These are phyloP conservation scores for Drosophila hamatofila DNA, from an alignment of 2,888 invertebrate genomes.

Conservation along the genomic window DNA sequence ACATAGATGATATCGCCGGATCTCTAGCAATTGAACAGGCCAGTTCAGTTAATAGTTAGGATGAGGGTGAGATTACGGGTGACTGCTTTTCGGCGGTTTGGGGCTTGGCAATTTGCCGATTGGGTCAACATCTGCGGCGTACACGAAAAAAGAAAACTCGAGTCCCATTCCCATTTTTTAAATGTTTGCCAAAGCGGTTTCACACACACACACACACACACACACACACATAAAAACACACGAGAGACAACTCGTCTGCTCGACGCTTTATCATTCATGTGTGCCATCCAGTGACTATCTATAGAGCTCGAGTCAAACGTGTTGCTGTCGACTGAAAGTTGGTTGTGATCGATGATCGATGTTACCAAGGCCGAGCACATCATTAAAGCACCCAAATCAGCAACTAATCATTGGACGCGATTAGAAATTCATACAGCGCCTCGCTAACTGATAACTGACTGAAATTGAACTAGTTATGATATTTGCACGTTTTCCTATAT, in stretches of 20 bases:
- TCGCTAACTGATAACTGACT: not conserved
- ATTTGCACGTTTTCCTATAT: not conserved
- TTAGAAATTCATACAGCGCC: not conserved
- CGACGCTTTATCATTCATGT: conserved; percentile 46
- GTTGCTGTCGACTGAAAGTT: conserved; percentile 39
- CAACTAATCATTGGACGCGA: conserved; percentile 13
- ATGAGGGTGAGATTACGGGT: conserved; percentile 11
- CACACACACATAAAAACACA: not conserved
- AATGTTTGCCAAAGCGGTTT: conserved; percentile 32
- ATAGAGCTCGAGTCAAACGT: conserved; percentile 53
- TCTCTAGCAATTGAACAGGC: conserved; percentile 29
- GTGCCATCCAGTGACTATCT: conserved; percentile 48
- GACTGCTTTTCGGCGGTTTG: conserved; percentile 5
- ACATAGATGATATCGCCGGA: conserved; percentile 54
- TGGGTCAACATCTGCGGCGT: conserved; percentile 16
- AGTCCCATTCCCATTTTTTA: conserved; percentile 19
- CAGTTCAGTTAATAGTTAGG: conserved; percentile 39
- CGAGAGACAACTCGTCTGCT: conserved; percentile 31
- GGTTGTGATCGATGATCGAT: conserved; percentile 15
- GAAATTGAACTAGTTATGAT: not conserved
- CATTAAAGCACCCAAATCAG: conserved; percentile 29
- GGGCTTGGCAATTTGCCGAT: conserved; percentile 5
- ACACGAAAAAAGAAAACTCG: conserved; percentile 51
- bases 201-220: conserved; percentile 6
- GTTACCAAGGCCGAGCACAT: conserved; percentile 49